Percentiles rank a stretch among this genome's conserved stretches.
Conservation (phyloP, 1,140 invertebrate genomes). For the Bombus pyrosoma region DNA sequence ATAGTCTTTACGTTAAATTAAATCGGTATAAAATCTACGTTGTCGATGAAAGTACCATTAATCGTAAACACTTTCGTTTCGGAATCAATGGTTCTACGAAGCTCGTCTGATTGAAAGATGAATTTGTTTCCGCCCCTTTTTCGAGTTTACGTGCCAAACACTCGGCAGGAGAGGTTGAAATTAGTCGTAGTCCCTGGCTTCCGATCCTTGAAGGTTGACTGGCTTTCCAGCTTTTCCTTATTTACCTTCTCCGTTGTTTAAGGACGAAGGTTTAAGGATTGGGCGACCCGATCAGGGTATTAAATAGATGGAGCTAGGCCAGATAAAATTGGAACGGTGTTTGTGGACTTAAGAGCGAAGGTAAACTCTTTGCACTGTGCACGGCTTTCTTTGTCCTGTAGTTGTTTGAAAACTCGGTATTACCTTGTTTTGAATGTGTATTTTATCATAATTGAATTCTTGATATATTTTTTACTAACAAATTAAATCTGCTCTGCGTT, state of each 20-base stretch:
- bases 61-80: too few relatives aligned
- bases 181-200: conserved; percentile 49
- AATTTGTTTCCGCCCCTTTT: too few relatives aligned
- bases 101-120: too few relatives aligned
- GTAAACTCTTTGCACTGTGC: background rate
- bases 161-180: conserved; percentile 29
- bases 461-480: rapidly evolving
- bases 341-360: background rate
- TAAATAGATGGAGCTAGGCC: background rate
- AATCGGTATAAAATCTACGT: too few relatives aligned
- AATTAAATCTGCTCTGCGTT: too few relatives aligned
- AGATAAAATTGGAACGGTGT: background rate
- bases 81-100: too few relatives aligned
- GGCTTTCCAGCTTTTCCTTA: background rate
- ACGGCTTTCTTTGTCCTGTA: background rate
- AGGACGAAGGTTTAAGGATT: background rate
- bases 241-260: background rate
- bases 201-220: background rate
- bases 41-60: too few relatives aligned
- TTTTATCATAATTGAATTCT: background rate
- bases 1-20: too few relatives aligned
- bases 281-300: background rate
- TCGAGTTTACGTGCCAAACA: too few relatives aligned
- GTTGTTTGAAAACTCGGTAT: background rate
- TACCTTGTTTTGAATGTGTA: background rate